Evolutionary conservation across 2,113 vertebrate genomes (phyloP).

Genomic region (Pterocles burchelli): DNA sequence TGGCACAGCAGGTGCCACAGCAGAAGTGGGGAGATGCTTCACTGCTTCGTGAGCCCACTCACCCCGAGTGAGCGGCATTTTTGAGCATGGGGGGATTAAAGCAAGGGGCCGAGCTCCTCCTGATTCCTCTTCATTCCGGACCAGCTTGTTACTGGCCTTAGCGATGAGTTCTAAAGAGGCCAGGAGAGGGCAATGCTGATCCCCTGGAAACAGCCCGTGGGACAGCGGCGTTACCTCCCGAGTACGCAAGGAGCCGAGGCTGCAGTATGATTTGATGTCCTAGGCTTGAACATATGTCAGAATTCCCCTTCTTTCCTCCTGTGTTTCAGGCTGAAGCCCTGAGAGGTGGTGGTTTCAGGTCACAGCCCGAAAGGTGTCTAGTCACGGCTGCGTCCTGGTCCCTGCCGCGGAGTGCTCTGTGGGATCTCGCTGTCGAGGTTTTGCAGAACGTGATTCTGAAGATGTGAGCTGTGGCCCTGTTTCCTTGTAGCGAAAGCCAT

Average conservation of each 20-base stretch:
- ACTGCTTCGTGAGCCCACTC: not conserved
- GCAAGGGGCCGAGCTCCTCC: not conserved
- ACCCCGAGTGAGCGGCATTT: not conserved
- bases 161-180: not conserved
- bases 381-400: not conserved
- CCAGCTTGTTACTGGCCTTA: not conserved
- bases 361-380: not conserved
- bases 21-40: not conserved
- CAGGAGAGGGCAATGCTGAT: not conserved
- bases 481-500: not conserved
- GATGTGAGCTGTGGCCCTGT: not conserved
- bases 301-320: not conserved
- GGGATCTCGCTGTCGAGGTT: not conserved
- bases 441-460: not conserved
- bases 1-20: not conserved
- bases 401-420: not conserved
- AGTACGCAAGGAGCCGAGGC: not conserved
- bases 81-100: not conserved
- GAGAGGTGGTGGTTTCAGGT: not conserved
- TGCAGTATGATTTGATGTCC: not conserved
- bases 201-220: not conserved
- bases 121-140: not conserved
- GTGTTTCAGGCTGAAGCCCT: not conserved
- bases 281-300: not conserved
- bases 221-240: not conserved